These are phyloP conservation scores for Hephaestus fuliginosus DNA, from an alignment of 2,797 vertebrate species.

Conservation along the genomic window DNA sequence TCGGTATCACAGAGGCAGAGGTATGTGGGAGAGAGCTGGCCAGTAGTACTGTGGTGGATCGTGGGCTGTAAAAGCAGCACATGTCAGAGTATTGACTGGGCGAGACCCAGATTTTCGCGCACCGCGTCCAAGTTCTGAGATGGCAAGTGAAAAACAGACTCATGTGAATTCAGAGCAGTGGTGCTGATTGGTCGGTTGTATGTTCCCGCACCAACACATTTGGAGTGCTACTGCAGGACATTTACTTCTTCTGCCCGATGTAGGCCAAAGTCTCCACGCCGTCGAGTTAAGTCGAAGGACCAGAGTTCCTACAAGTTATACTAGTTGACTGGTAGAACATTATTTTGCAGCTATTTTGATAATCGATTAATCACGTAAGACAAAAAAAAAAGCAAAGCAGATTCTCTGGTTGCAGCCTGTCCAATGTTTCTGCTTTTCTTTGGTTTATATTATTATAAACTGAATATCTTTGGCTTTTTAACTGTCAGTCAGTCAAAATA, in stretches of 20 bases:
- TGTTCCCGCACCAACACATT: constrained; percentile 14
- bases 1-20: constrained; percentile 69
- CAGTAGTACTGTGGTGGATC: constrained; percentile 60
- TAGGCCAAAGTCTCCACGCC: not conserved
- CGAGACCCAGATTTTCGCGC: constrained; percentile 48
- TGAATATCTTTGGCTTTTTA: not conserved
- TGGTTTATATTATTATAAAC: not conserved
- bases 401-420: not conserved
- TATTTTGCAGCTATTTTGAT: not conserved
- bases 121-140: constrained; percentile 41
- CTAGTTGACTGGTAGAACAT: not conserved
- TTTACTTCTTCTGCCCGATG: constrained; percentile 9
- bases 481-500: not conserved
- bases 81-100: constrained; percentile 69
- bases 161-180: constrained; percentile 19
- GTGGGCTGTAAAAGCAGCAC: constrained; percentile 74
- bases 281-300: not conserved
- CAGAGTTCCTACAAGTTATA: not conserved
- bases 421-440: not conserved
- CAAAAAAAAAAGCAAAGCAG: not conserved
- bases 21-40: constrained; percentile 80
- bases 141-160: constrained; percentile 43
- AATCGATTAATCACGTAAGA: not conserved
- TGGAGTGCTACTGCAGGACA: not conserved
- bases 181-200: constrained; percentile 17